These are phyloP conservation scores for Hippocampus comes DNA, from an alignment of 2,113 vertebrate genomes.

Conservation along the genomic window DNA sequence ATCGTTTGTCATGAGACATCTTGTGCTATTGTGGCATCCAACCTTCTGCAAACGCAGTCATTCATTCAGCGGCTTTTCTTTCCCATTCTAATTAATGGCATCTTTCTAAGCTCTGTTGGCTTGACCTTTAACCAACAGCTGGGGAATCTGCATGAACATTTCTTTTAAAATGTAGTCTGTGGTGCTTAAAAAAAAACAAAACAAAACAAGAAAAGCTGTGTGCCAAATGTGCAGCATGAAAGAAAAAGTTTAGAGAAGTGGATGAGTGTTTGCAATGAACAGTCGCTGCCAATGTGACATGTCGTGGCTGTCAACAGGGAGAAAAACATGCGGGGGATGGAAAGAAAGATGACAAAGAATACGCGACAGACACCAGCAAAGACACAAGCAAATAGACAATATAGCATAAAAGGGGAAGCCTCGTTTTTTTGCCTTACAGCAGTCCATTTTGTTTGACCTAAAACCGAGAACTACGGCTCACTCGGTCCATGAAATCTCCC, in stretches of 20 bases:
- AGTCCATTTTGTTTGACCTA: conserved; percentile 52
- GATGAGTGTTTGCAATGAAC: conserved; percentile 6
- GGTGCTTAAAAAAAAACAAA: background rate
- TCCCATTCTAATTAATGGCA: conserved; percentile 9
- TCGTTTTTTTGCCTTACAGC: conserved; percentile 37
- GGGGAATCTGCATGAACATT: background rate
- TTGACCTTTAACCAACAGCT: background rate
- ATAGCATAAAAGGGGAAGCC: conserved; percentile 18
- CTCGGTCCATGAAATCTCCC: conserved; percentile 45
- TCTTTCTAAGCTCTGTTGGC: conserved; percentile 15
- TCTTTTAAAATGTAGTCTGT: background rate
- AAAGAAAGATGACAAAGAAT: conserved; percentile 36
- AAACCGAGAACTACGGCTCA: conserved; percentile 53
- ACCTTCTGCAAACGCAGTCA: conserved; percentile 59
- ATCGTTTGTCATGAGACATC: conserved; percentile 67
- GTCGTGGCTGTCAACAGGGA: conserved; percentile 3
- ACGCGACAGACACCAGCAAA: conserved; percentile 31
- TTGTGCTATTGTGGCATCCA: conserved; percentile 57
- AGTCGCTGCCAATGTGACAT: conserved; percentile 12
- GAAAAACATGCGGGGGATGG: conserved; percentile 9
- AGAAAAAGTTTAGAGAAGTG: background rate
- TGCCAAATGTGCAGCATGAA: background rate
- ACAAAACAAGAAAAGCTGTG: background rate
- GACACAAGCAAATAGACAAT: conserved; percentile 22
- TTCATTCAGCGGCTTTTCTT: conserved; percentile 37